A percentile compares a stretch with the other conserved stretches of the same genome.
These are phyloP conservation scores for Omphaloscelis lunosa DNA, from an alignment of 2,888 invertebrate genomes.

Conservation along the genomic window DNA sequence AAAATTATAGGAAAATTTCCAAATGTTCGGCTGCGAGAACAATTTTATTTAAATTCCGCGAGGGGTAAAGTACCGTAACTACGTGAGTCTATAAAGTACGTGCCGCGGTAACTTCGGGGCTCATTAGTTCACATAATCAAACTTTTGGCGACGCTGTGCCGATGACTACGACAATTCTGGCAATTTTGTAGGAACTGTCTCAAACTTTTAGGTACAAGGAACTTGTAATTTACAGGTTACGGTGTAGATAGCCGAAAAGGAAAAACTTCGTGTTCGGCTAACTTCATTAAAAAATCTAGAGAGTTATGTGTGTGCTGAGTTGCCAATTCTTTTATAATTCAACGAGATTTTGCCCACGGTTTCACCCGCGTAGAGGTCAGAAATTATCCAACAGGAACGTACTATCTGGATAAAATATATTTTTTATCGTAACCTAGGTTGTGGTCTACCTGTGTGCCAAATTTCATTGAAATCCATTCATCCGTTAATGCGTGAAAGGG, in stretches of 20 bases:
- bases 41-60: constrained; percentile 63
- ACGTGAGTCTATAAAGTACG: constrained; percentile 76
- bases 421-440: no score
- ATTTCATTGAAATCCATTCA: no score
- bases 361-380: neutral
- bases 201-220: constrained; percentile 7
- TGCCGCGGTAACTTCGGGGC: constrained; percentile 68
- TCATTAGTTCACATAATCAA: constrained; percentile 72
- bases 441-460: no score
- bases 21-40: constrained; percentile 6
- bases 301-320: neutral
- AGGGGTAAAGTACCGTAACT: constrained; percentile 55
- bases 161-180: constrained; percentile 34
- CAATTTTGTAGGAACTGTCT: constrained; percentile 22
- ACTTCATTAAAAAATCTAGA: neutral
- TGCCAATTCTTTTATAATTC: neutral
- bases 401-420: no score
- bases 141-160: constrained; percentile 51
- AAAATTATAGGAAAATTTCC: constrained; percentile 13
- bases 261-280: neutral
- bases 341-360: neutral
- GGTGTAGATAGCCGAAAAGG: neutral
- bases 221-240: constrained; percentile 3
- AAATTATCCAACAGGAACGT: neutral
- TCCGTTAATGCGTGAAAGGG: no score